Base-by-base conservation (phyloP, 1,140 invertebrate genomes). In the Bathynomus jamesi region DNA sequence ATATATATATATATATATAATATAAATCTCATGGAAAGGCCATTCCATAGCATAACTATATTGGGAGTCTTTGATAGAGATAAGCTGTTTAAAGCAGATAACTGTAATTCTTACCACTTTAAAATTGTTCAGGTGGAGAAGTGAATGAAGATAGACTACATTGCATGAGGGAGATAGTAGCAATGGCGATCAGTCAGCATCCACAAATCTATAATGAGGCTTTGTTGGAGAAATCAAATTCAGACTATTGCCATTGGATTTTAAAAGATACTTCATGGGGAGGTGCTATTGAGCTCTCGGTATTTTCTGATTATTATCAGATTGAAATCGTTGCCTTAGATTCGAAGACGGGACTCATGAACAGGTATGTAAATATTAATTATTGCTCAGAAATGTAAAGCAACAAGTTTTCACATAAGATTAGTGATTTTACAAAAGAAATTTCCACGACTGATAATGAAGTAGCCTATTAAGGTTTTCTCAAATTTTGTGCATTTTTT, bases 261-360 rank as follows among this genome's bases (percentile, higher is more conserved):
- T 83, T 88, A 46, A 75, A 80, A 74, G 79, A 81, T 28, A 75
- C 77, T 28, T 81, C 93, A 0, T 98, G 96, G 96, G 95, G 95
- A 73, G 95, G 96, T 78, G 95, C 91, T 61, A 98, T 98, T 78
- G 96, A 98, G 85, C 84, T 95, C 3, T 84, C 94, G 2, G 92
- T 98, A 71, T 82, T 98, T n/a, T 90, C 92, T 3, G 87, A 89
- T 78, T 90, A 91, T 82, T 97, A 92, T 83, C 89, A 89, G 46
- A 82, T 96, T 73, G 95, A 98, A 86, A 96, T 98, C 82, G 93
- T 90, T 78, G 95, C 96, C 7, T 90, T 97, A 3, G 92, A 98
- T 81, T 95, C 92, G 46, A 87, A 95, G 73, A 93, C 93, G 83
- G 89, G 88, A 29, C 89, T 92, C 71, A 91, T 97, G 31, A 95